phyloP scores from a whole-genome alignment of 2,797 vertebrate genomes.

The Bradypodion ventrale region DNA sequence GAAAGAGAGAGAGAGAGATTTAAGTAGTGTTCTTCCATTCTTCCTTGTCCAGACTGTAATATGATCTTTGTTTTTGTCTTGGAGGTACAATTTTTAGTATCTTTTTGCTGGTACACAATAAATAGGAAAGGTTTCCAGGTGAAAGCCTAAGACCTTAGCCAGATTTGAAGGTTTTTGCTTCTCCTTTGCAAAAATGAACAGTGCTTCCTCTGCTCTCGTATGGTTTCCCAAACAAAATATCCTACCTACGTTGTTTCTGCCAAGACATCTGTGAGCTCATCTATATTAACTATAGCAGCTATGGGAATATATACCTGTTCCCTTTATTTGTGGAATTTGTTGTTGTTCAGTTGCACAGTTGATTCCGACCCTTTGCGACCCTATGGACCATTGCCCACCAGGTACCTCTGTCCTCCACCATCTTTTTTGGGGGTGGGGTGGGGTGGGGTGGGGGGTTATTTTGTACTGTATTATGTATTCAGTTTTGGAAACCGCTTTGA shows the following conservation, averaged over 20 bases:
- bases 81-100: background rate
- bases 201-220: background rate
- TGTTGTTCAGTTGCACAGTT: too few relatives aligned
- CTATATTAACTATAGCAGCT: constrained; percentile 15
- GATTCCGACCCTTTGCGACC: too few relatives aligned
- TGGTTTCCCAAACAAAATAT: background rate
- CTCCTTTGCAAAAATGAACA: background rate
- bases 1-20: too few relatives aligned
- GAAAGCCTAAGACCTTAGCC: background rate
- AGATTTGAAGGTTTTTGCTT: background rate
- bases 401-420: too few relatives aligned
- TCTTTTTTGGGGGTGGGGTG: too few relatives aligned
- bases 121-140: background rate
- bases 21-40: background rate
- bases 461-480: too few relatives aligned
- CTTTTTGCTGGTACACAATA: background rate
- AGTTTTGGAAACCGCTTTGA: too few relatives aligned
- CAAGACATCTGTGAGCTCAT: constrained; percentile 41
- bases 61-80: background rate
- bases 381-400: too few relatives aligned
- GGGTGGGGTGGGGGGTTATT: too few relatives aligned
- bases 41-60: background rate
- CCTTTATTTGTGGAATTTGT: constrained; percentile 59
- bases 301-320: constrained; percentile 51
- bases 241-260: background rate